Evolutionary conservation across 2,888 invertebrate genomes (phyloP).

Genomic region (Teleogryllus oceanicus): DNA sequence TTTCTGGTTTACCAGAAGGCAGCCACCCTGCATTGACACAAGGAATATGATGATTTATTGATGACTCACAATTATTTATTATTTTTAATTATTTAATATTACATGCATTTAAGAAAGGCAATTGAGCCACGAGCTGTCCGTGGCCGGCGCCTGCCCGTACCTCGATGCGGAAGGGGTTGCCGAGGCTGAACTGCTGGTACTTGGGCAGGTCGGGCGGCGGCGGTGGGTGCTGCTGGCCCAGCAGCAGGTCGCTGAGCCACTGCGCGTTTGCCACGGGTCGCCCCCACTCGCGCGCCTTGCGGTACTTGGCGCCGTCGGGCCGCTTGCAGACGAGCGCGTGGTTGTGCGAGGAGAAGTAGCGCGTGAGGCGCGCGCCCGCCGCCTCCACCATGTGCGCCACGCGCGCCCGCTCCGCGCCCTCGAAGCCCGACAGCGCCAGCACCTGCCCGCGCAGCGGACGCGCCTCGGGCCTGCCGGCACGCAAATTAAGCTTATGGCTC

Average conservation of each 20-base stretch:
- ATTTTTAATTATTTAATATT: slow-evolving; percentile 19
- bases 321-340: slow-evolving; percentile 57
- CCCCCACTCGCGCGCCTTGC: slow-evolving; percentile 87
- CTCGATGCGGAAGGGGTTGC: slow-evolving; percentile 80
- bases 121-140: too few relatives aligned
- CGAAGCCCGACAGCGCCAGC: slow-evolving; percentile 84
- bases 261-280: slow-evolving; percentile 87
- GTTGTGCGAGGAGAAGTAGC: slow-evolving; percentile 53
- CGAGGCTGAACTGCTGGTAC: slow-evolving; percentile 80
- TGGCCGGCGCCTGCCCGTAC: too few relatives aligned
- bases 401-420: slow-evolving; percentile 75
- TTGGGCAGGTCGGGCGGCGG: slow-evolving; percentile 72
- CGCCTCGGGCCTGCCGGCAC: slow-evolving; percentile 53
- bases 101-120: not conserved
- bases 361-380: slow-evolving; percentile 77
- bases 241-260: slow-evolving; percentile 89
- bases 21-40: too few relatives aligned
- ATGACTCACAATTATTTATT: not conserved
- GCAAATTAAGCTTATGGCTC: too few relatives aligned
- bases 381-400: slow-evolving; percentile 81
- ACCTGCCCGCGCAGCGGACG: slow-evolving; percentile 58
- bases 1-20: too few relatives aligned
- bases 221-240: slow-evolving; percentile 64
- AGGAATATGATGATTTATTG: too few relatives aligned
- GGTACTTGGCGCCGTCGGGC: slow-evolving; percentile 81